Percentiles rank a stretch among this genome's conserved stretches.
Evolutionary conservation across 1,140 invertebrate genomes (phyloP).

Genomic region (Semibalanus balanoides): DNA sequence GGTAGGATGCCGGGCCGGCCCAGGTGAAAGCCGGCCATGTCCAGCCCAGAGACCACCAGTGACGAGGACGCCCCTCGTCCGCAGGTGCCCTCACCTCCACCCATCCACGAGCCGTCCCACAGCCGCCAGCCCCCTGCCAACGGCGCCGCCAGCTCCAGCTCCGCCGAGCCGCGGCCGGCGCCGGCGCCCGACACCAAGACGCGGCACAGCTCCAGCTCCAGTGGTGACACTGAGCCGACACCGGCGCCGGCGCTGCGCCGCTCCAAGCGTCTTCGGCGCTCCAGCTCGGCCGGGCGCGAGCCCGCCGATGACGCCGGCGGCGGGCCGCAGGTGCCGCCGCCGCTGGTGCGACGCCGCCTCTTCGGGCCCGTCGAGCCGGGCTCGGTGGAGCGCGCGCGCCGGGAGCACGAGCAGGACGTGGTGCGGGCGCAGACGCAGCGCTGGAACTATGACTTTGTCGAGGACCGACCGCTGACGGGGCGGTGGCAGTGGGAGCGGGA

Average conservation of each 20-base stretch:
- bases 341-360: conserved; percentile 27
- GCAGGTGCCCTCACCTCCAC: no score
- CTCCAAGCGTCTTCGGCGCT: neutral
- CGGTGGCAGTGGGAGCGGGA: conserved; percentile 14
- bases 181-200: neutral
- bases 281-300: neutral
- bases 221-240: neutral
- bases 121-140: neutral
- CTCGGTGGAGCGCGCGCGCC: conserved; percentile 29
- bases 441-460: conserved; percentile 37
- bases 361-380: conserved; percentile 40
- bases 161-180: no score
- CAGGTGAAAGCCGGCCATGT: neutral
- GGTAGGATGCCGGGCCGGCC: no score
- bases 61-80: neutral
- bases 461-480: conserved; percentile 27
- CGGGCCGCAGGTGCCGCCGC: no score
- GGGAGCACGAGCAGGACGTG: conserved; percentile 32
- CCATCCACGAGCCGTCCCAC: neutral
- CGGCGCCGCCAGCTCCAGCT: no score
- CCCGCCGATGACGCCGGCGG: neutral
- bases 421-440: conserved; percentile 30
- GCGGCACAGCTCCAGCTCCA: neutral
- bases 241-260: no score
- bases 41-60: neutral